Evolutionary conservation across 2,888 invertebrate species (phyloP), one percentile per base, ranked within the genome.

Genomic region (Galeopsomyia nigrocyanea): DNA sequence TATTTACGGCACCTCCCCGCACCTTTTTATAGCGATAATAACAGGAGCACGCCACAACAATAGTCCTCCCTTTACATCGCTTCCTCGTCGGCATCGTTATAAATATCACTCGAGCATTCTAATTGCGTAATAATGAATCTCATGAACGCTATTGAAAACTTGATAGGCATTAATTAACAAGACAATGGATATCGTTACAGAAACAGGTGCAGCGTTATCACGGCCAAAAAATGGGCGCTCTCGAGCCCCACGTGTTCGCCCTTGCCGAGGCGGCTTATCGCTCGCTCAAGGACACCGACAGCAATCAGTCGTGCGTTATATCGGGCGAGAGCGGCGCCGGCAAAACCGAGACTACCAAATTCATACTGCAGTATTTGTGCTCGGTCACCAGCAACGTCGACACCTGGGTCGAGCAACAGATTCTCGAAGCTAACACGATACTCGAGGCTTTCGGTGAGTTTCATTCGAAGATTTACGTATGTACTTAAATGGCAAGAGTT

Each of bases 401-500:
- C 74, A 94, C 96, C 0, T 97, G 96, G 96, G 95, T 96, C n/a
- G 96, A 97, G 83, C 96, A 97, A 84, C 96, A 97, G 88, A 97
- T 97, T 80, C 89, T 97, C 26, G 97, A 97, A 86, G 96, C 96
- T 7, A 96, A 97, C 84, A 96, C 96, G 16, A 95, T 97, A 77
- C 88, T 97, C 60, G 96, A 97, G 88, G 95, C 96, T 50, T 97
- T 97, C 84, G 96, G 96, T 95, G 88, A 89, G 88, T 70, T 53
- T 60, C n/a, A 46, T 46, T 26, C 62, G n/a, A 65, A 19, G 19
- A 53, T 19, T 53, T 17, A 53, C 10, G 26, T 14, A 26, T 31
- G n/a, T n/a, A n/a, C n/a, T n/a, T n/a, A n/a, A n/a, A n/a, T 31
- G 31, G 3, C 31, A 31, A 31, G 31, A 31, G 31, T 31, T 10